Base-by-base conservation (phyloP, 2,113 vertebrate species). In the Mesitornis unicolor region DNA sequence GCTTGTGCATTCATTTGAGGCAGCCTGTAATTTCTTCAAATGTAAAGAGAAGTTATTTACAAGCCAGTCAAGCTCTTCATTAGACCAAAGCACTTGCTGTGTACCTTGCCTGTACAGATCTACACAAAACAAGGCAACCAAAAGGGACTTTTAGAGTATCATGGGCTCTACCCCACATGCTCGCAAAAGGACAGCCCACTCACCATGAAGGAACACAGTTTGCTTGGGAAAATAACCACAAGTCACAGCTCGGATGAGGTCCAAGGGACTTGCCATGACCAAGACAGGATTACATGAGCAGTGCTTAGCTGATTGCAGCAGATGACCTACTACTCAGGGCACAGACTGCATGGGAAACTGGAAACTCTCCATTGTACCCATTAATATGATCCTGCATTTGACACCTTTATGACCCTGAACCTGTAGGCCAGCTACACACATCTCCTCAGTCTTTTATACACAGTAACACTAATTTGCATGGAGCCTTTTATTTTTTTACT, bases 181-280 rank as follows among this genome's bases (percentile, higher is more conserved):
- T 48, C 15, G 16, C 50, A 43, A 20, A 11, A 43, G 26, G 11
- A 43, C 9, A 64, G 31, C 19, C 16, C 9, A 0, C 9, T 20
- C 1, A 0, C 14, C 31, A 7, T 1, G 11, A 45, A 31, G 68
- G 19, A 84, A 28, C 24, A 13, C 11, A 10, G 45, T 17, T 47
- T 4, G 2, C 28, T 29, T 1, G 2, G n/a, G 45, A 48, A 43
- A 33, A 17, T 2, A 43, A 25, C 51, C 47, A 33, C 1, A 2
- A 48, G 16, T 10, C 48, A 33, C 3, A 7, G 29, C 60, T 70
- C 35, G 16, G 43, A 20, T 12, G 28, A 29, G 16, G 22, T 10
- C 50, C 79, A 65, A 70, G 33, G n/a, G 50, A 42, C 33, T 42
- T 47, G 15, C 9, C 21, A 9, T 7, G 19, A 25, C 22, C 64